These are phyloP conservation scores for Ceratitis capitata DNA, from an alignment of 1,140 invertebrate species.

Conservation along the genomic window DNA sequence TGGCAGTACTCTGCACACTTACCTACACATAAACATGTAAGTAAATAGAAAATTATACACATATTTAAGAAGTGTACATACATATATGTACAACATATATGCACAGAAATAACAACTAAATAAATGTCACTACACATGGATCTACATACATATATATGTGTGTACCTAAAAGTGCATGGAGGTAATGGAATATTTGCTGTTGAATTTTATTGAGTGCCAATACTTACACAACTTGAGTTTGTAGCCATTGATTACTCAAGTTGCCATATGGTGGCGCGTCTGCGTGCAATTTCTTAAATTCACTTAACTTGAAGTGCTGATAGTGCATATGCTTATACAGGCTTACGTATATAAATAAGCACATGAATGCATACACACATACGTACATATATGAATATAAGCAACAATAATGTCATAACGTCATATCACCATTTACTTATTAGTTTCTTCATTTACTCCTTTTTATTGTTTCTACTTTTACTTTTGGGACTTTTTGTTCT, in stretches of 20 bases:
- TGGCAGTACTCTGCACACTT: background rate
- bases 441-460: background rate
- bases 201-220: constrained; percentile 7
- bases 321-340: too few species aligned
- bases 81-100: too few species aligned
- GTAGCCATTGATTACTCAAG: constrained; percentile 7
- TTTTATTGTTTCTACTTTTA: background rate
- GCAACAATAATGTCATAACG: too few species aligned
- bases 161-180: background rate
- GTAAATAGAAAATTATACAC: background rate
- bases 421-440: background rate
- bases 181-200: background rate
- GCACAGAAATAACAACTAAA: too few species aligned
- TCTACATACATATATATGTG: background rate
- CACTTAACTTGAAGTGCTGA: background rate
- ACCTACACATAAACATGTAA: background rate
- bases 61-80: too few species aligned
- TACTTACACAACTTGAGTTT: background rate
- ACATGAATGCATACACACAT: too few species aligned
- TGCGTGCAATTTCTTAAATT: background rate
- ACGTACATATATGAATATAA: too few species aligned
- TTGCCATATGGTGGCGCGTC: background rate
- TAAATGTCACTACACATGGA: too few species aligned
- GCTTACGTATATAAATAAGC: too few species aligned
- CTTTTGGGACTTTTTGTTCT: too few species aligned